These are phyloP conservation scores for Pangasius larnaudii DNA, from an alignment of 2,797 vertebrate species.

Conservation along the genomic window DNA sequence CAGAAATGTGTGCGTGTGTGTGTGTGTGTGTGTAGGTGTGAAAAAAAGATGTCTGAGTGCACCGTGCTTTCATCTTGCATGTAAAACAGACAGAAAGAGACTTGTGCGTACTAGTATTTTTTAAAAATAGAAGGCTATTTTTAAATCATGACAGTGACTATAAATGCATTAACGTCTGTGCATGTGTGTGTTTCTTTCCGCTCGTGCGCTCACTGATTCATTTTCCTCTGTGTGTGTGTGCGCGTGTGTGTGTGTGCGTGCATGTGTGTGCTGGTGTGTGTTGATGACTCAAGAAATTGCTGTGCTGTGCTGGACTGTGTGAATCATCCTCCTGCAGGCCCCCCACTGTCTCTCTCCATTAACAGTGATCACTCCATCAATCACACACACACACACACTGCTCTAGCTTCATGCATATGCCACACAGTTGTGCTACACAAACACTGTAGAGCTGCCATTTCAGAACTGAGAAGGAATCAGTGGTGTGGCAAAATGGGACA, in stretches of 20 bases:
- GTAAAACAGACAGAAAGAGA: not conserved
- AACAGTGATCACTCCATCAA: slow-evolving; percentile 53
- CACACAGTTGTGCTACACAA: slow-evolving; percentile 17
- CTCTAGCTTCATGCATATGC: slow-evolving; percentile 18
- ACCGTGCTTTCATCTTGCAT: not conserved
- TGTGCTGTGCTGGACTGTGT: slow-evolving; percentile 33
- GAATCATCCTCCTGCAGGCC: slow-evolving; percentile 48
- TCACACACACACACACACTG: slow-evolving; percentile 31
- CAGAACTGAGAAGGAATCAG: slow-evolving; percentile 13
- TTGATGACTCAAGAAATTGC: slow-evolving; percentile 35
- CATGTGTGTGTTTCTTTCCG: slow-evolving; percentile 20
- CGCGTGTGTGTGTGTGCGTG: not conserved
- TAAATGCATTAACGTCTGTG: slow-evolving; percentile 16
- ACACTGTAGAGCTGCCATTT: slow-evolving; percentile 19
- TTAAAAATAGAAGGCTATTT: slow-evolving; percentile 21
- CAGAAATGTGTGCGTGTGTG: not conserved
- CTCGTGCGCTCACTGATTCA: slow-evolving; percentile 41
- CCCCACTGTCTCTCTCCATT: slow-evolving; percentile 45
- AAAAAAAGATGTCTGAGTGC: slow-evolving; percentile 11
- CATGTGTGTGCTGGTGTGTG: not conserved
- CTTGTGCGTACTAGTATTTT: not conserved
- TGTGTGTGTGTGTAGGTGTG: not conserved
- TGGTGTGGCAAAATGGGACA: slow-evolving; percentile 4
- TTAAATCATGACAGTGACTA: slow-evolving; percentile 18
- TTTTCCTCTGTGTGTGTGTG: slow-evolving; percentile 2